These are phyloP conservation scores for Heterochromis multidens DNA, from an alignment of 2,113 vertebrate species.

Conservation along the genomic window DNA sequence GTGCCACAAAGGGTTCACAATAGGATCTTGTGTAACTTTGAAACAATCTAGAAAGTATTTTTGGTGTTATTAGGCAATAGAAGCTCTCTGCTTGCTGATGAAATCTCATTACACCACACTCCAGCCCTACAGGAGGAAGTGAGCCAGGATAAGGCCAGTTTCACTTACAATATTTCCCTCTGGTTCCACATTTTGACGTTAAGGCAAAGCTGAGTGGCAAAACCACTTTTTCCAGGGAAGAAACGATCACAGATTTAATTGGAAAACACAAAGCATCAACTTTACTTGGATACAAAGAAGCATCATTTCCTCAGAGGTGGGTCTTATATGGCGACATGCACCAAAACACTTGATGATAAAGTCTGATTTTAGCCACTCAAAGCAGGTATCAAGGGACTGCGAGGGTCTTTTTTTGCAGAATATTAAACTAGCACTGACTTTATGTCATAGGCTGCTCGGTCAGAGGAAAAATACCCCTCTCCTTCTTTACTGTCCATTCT, in stretches of 20 bases:
- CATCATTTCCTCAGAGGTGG: background rate
- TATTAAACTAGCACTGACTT: background rate
- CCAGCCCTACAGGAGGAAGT: constrained; percentile 18
- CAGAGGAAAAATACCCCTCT: background rate
- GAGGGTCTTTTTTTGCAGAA: background rate
- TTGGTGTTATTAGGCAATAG: background rate
- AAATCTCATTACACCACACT: constrained; percentile 32
- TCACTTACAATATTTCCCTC: background rate
- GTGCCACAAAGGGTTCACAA: background rate
- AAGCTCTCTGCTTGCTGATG: background rate
- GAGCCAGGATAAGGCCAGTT: background rate
- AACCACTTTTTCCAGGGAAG: background rate
- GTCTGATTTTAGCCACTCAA: background rate
- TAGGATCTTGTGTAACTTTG: background rate
- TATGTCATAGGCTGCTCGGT: background rate
- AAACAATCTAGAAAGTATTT: background rate
- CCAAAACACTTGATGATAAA: background rate
- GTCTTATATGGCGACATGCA: background rate
- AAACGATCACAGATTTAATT: background rate
- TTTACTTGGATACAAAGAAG: background rate
- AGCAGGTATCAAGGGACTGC: background rate
- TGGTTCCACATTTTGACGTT: constrained; percentile 3
- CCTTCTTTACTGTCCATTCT: background rate
- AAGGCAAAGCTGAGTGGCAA: background rate
- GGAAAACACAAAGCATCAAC: background rate